A percentile compares a stretch with the other conserved stretches of the same genome.
phyloP scores from a whole-genome alignment of 2,888 invertebrate species.

The Spodoptera exigua region DNA sequence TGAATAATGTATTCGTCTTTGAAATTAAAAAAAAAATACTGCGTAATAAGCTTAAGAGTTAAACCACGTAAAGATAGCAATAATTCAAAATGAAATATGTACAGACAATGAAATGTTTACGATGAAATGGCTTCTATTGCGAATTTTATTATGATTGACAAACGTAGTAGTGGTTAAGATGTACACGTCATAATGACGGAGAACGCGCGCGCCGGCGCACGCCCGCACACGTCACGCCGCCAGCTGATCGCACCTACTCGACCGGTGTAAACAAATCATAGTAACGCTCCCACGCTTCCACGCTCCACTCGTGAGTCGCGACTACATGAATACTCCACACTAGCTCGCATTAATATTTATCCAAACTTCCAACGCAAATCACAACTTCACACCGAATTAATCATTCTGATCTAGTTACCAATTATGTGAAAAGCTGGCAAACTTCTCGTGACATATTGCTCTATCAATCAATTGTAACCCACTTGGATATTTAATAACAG shows the following conservation, averaged over 20 bases:
- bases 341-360: constrained; percentile 63
- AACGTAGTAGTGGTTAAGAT: constrained; percentile 53
- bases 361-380: constrained; percentile 48
- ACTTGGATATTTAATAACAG: constrained; percentile 24
- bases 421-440: constrained; percentile 42
- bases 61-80: neutral
- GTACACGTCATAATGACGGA: constrained; percentile 70
- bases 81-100: constrained; percentile 19
- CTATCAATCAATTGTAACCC: constrained; percentile 40
- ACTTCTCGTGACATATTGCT: constrained; percentile 37
- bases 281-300: constrained; percentile 85
- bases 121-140: constrained; percentile 41
- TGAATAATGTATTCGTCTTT: no score
- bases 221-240: constrained; percentile 73
- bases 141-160: constrained; percentile 55
- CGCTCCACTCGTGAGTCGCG: constrained; percentile 61
- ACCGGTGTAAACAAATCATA: constrained; percentile 86
- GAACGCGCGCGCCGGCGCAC: constrained; percentile 63
- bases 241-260: constrained; percentile 83
- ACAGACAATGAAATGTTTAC: constrained; percentile 30
- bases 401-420: constrained; percentile 29
- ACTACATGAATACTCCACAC: constrained; percentile 52
- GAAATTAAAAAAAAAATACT: neutral
- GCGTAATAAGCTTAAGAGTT: neutral
- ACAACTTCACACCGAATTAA: constrained; percentile 39